Evolutionary conservation across 1,140 invertebrate genomes (phyloP).

Genomic region (Plectrocnemia conspersa): DNA sequence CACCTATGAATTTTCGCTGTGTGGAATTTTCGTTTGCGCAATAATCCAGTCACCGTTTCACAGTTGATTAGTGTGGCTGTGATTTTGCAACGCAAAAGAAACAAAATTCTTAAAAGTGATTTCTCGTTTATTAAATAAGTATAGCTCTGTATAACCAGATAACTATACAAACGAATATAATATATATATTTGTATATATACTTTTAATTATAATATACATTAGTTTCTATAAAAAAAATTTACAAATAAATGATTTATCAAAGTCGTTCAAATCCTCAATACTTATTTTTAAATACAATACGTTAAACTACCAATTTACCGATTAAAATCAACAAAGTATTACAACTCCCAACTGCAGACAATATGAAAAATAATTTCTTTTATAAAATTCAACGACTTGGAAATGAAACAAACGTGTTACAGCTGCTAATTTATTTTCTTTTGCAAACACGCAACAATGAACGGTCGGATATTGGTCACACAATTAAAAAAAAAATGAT

Average conservation of each 20-base stretch:
- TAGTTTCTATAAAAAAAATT: conserved; percentile 35
- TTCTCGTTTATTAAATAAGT: conserved; percentile 35
- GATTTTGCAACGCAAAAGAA: conserved; percentile 14
- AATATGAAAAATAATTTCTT: no score
- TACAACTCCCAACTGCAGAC: conserved; percentile 20
- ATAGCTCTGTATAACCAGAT: conserved; percentile 36
- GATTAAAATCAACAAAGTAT: conserved; percentile 36
- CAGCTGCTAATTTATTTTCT: no score
- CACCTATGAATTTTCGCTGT: no score
- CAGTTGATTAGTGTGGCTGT: no score
- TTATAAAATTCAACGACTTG: not conserved
- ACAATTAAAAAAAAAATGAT: conserved; percentile 8
- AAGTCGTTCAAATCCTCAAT: conserved; percentile 25
- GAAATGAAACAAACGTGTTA: no score
- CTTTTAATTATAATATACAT: conserved; percentile 29
- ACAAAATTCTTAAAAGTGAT: conserved; percentile 12
- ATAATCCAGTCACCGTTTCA: no score
- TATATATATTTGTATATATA: no score
- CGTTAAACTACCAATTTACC: conserved; percentile 32
- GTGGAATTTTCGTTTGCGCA: no score
- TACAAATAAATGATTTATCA: conserved; percentile 31
- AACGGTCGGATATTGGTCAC: not conserved
- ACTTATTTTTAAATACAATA: conserved; percentile 16
- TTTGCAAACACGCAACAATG: no score
- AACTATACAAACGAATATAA: conserved; percentile 33